Percentiles rank a stretch among this genome's conserved stretches.
Evolutionary conservation across 1,140 invertebrate genomes (phyloP).

Genomic region (Glomeris maerens): DNA sequence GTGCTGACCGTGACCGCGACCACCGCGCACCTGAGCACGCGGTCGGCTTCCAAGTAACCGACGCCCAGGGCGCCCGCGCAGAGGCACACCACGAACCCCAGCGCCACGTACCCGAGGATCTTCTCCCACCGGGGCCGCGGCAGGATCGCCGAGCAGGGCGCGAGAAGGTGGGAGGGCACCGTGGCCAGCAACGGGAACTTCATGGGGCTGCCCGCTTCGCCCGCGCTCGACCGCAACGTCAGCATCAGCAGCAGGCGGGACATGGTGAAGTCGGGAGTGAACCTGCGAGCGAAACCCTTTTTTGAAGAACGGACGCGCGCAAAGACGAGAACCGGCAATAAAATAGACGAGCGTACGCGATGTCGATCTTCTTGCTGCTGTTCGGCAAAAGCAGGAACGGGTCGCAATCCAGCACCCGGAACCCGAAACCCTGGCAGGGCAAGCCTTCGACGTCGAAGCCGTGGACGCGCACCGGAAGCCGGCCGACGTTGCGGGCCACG

Average conservation of each 20-base stretch:
- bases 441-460: constrained; percentile 59
- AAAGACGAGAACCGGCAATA: too few relatives aligned
- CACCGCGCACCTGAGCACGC: constrained; percentile 45
- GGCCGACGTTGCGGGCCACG: constrained; percentile 73
- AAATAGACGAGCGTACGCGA: constrained; percentile 53
- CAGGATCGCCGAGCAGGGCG: constrained; percentile 52
- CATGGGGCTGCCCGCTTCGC: constrained; percentile 37
- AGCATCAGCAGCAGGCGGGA: constrained; percentile 52
- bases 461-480: constrained; percentile 51
- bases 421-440: constrained; percentile 73
- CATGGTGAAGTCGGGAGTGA: constrained; percentile 84
- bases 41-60: constrained; percentile 57
- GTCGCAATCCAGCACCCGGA: constrained; percentile 65
- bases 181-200: constrained; percentile 65
- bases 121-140: constrained; percentile 66
- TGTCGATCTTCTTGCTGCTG: constrained; percentile 67
- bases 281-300: constrained; percentile 38
- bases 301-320: too few relatives aligned
- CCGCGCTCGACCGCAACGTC: constrained; percentile 38
- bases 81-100: constrained; percentile 46
- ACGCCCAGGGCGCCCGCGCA: constrained; percentile 48
- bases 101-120: constrained; percentile 50
- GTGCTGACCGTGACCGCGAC: constrained; percentile 16
- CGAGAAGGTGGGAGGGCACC: constrained; percentile 57
- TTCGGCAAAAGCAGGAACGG: constrained; percentile 68